A percentile compares a stretch with the other conserved stretches of the same genome.
These are phyloP conservation scores for Julus scandinavius DNA, from an alignment of 2,888 invertebrate genomes.

Conservation along the genomic window DNA sequence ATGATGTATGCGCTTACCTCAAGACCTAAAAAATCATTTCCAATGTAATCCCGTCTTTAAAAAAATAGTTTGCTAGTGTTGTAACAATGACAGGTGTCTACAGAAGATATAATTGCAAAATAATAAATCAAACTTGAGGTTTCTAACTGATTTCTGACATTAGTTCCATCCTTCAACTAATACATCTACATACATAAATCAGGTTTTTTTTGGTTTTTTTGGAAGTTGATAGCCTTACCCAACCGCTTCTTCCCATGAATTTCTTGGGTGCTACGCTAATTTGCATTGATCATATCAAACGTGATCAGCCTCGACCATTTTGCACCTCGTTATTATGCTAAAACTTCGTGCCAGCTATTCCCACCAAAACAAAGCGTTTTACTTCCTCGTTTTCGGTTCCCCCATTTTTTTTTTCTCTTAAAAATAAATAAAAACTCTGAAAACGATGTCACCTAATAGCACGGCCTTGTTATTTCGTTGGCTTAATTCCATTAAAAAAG, in stretches of 20 bases:
- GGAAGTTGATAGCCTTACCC: neutral
- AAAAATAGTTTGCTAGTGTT: no score
- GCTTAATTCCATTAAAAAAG: constrained; percentile 1
- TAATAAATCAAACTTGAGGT: no score
- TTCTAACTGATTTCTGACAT: no score
- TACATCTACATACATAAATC: no score
- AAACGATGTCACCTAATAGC: constrained; percentile 13
- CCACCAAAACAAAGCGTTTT: neutral
- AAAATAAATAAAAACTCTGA: neutral
- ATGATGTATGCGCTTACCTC: no score
- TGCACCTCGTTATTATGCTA: neutral
- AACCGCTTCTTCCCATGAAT: neutral
- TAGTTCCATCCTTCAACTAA: no score
- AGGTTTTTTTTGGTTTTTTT: no score
- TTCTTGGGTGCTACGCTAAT: neutral
- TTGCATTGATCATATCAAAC: neutral
- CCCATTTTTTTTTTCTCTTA: neutral
- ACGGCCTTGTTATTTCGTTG: constrained; percentile 21
- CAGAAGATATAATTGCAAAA: no score
- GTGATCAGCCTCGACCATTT: neutral
- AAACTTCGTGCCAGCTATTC: neutral
- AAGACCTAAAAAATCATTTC: no score
- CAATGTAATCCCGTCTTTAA: no score
- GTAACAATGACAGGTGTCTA: no score
- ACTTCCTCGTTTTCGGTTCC: neutral